Evolutionary conservation across 2,888 invertebrate species (phyloP).

Genomic region (Cistogaster globosa): DNA sequence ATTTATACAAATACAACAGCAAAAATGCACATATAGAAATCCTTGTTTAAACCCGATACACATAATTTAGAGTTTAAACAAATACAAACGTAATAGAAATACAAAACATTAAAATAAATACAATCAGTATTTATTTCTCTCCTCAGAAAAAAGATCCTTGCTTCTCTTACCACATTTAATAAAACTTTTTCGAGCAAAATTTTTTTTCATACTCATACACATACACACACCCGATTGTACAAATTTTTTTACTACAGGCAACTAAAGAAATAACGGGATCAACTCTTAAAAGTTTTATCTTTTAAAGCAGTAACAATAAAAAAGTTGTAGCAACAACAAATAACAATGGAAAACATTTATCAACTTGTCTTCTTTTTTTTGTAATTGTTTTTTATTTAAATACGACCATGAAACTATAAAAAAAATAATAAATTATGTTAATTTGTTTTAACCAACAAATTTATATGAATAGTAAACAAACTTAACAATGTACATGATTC

Average conservation of each 20-base stretch:
- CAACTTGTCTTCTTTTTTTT: background rate
- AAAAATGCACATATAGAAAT: background rate
- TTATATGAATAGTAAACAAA: too few species aligned
- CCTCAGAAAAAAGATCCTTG: too few species aligned
- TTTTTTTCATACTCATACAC: background rate
- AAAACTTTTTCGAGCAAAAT: conserved; percentile 22
- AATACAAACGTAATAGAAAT: background rate
- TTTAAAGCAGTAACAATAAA: background rate
- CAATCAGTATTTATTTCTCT: background rate
- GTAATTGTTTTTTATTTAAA: conserved; percentile 49
- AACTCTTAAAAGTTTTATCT: conserved; percentile 25
- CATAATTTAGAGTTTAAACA: background rate
- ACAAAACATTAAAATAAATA: background rate
- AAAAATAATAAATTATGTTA: conserved; percentile 19
- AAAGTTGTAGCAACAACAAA: conserved; percentile 7
- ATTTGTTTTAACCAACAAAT: conserved; percentile 19
- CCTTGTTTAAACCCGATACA: background rate
- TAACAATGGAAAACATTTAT: conserved; percentile 47
- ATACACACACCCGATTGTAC: background rate
- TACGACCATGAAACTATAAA: conserved; percentile 35
- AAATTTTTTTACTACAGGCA: conserved; percentile 12
- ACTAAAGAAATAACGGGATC: conserved; percentile 31
- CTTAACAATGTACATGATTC: too few species aligned
- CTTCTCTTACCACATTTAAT: too few species aligned
- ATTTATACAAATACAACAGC: too few species aligned